Percentiles rank a stretch among this genome's conserved stretches.
Conservation (phyloP, 2,797 vertebrate species). For the Phataginus tetradactyla region DNA sequence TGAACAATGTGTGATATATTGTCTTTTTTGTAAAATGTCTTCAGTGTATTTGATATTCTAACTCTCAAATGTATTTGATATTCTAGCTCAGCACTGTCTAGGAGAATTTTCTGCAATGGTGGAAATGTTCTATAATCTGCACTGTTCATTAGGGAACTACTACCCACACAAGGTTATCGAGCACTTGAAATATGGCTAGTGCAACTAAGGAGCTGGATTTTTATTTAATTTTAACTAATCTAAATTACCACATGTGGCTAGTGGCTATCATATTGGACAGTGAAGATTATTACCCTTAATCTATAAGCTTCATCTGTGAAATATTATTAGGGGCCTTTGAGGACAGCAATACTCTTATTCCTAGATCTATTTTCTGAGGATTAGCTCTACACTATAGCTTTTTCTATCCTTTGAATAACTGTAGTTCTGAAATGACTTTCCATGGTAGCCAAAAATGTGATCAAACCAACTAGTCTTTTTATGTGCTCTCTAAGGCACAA, state of each 20-base stretch:
- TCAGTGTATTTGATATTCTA: neutral
- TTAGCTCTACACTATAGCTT: neutral
- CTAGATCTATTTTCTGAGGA: neutral
- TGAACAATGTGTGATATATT: neutral
- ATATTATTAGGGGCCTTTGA: neutral
- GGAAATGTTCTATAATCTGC: neutral
- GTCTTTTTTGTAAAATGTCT: conserved; percentile 18
- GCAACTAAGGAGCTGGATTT: conserved; percentile 1
- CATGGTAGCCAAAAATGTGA: neutral
- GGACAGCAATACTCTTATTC: neutral
- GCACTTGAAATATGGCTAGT: neutral
- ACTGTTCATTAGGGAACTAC: neutral
- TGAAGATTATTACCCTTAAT: neutral
- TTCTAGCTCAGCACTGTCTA: neutral
- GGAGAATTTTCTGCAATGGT: neutral
- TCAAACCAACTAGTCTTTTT: neutral
- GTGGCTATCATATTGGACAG: conserved; percentile 5
- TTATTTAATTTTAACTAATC: conserved; percentile 2
- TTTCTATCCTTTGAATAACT: neutral
- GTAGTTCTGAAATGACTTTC: neutral
- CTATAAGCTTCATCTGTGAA: neutral
- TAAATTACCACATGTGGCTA: neutral
- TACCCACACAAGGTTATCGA: neutral
- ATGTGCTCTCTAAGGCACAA: neutral
- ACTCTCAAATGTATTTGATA: neutral